Conservation (phyloP, 2,797 vertebrate genomes). For the Oreochromis grahami region DNA sequence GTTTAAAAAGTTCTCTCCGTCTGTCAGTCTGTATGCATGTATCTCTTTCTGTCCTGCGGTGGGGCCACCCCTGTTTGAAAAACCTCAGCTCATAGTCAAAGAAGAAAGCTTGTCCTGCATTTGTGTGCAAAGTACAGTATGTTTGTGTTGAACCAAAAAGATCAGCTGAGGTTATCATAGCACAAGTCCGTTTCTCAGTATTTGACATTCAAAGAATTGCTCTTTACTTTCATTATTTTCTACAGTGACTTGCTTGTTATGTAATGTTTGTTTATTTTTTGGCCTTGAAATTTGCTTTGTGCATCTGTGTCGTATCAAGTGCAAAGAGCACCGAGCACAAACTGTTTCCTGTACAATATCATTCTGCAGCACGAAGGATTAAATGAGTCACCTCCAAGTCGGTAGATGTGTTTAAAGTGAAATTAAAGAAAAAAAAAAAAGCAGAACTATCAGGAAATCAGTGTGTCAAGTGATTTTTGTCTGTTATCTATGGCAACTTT, state of each 20-base stretch:
- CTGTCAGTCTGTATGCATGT: conserved; percentile 9
- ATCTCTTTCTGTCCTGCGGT: conserved; percentile 26
- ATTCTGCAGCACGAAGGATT: background rate
- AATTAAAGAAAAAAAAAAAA: background rate
- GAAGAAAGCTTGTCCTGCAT: background rate
- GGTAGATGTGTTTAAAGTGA: background rate
- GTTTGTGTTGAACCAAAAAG: background rate
- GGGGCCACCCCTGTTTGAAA: conserved; percentile 31
- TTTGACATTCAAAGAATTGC: background rate
- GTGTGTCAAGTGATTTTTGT: background rate
- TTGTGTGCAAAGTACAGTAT: background rate
- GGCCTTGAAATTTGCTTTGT: background rate
- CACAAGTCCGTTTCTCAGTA: background rate
- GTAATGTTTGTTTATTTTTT: background rate
- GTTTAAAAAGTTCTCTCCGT: conserved; percentile 49
- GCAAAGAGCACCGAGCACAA: background rate
- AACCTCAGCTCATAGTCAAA: conserved; percentile 24
- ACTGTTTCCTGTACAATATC: background rate
- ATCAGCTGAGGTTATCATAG: background rate
- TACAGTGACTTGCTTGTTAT: background rate
- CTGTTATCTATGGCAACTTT: background rate
- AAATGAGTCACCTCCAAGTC: background rate
- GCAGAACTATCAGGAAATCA: background rate
- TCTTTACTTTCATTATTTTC: conserved; percentile 9
- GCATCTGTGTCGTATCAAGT: background rate